phyloP scores from a whole-genome alignment of 2,113 vertebrate genomes.

The Psittacara wagleri region DNA sequence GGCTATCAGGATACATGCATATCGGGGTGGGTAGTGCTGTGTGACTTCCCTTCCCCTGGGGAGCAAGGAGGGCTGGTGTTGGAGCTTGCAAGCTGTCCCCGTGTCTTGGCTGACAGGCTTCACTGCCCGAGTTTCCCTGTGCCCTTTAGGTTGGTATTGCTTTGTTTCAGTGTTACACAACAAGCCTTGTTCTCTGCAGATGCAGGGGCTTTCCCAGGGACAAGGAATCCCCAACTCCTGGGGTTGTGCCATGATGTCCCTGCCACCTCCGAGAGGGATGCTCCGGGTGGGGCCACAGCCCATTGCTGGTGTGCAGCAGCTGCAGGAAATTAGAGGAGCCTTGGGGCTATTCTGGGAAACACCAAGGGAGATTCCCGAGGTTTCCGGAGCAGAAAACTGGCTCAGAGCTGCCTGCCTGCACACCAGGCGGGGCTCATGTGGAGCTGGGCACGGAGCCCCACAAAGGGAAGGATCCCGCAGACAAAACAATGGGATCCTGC shows the following conservation, averaged over 20 bases:
- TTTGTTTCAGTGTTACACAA: not conserved
- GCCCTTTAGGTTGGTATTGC: not conserved
- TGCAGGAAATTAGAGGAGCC: conserved; percentile 32
- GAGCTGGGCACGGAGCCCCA: not conserved
- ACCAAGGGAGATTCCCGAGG: conserved; percentile 42
- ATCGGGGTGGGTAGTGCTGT: not conserved
- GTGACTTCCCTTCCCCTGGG: not conserved
- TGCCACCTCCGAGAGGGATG: not conserved
- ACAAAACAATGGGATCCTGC: not conserved
- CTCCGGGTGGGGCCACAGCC: not conserved
- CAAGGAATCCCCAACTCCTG: not conserved
- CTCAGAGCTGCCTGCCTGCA: not conserved
- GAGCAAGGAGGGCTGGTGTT: not conserved
- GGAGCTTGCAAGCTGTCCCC: not conserved
- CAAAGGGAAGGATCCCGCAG: not conserved
- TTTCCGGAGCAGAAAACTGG: conserved; percentile 33
- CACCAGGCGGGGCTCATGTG: not conserved
- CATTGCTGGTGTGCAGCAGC: not conserved
- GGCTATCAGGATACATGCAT: fast-evolving
- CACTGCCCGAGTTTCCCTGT: not conserved
- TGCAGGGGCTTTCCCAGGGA: not conserved
- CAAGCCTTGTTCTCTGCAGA: not conserved
- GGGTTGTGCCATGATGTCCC: not conserved
- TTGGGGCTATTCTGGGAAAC: conserved; percentile 42
- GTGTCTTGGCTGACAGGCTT: not conserved